phyloP scores from a whole-genome alignment of 2,113 vertebrate species.

The Myotis brandtii region DNA sequence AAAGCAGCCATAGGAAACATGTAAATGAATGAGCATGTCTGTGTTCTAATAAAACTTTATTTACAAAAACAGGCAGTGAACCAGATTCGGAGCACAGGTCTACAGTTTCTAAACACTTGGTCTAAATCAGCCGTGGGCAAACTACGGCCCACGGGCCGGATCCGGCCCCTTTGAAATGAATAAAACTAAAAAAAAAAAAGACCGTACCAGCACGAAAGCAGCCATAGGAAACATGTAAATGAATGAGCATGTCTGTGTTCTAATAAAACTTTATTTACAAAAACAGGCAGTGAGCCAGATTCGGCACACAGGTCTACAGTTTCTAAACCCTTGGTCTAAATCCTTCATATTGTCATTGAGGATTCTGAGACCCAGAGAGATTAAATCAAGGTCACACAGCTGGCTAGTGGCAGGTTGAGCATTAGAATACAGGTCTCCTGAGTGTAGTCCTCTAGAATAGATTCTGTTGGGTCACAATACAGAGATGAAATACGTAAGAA shows the following conservation, averaged over 20 bases:
- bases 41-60: conserved; percentile 55
- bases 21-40: not conserved
- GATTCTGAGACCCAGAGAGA: not conserved
- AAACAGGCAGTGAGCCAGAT: not conserved
- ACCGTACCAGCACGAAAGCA: conserved; percentile 19
- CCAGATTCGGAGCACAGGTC: not conserved
- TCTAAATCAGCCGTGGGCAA: no score
- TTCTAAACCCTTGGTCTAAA: not conserved
- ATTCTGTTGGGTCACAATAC: not conserved
- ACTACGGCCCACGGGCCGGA: no score
- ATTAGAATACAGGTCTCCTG: not conserved
- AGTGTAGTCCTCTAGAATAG: not conserved
- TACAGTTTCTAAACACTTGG: not conserved
- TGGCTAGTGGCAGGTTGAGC: not conserved
- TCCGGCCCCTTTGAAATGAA: no score
- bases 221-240: not conserved
- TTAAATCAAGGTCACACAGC: not conserved
- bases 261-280: conserved; percentile 61
- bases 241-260: not conserved
- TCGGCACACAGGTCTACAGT: not conserved
- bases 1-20: not conserved
- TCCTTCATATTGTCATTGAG: not conserved
- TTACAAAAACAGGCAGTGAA: conserved; percentile 22
- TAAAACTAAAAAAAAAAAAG: no score
- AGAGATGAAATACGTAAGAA: conserved; percentile 18